These are phyloP conservation scores for Mylabris sibirica DNA, from an alignment of 2,888 invertebrate species.

Conservation along the genomic window DNA sequence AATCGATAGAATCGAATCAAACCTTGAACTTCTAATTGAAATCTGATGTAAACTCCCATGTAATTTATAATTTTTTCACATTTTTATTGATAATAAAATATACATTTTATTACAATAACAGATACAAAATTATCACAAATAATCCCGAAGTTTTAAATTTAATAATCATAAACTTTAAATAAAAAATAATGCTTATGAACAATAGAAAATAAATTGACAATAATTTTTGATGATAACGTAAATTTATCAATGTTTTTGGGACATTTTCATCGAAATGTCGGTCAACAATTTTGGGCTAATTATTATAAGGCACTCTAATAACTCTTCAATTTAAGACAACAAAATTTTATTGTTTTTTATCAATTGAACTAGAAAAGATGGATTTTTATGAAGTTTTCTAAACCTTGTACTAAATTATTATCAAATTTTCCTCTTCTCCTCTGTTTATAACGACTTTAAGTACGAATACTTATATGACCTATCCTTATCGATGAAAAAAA, in stretches of 20 bases:
- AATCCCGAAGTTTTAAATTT: background rate
- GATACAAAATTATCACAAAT: background rate
- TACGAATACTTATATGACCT: background rate
- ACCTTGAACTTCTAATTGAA: background rate
- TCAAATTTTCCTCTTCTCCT: background rate
- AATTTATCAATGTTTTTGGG: background rate
- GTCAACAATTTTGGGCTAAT: background rate
- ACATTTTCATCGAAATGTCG: background rate
- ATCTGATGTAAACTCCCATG: background rate
- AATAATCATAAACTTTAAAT: background rate
- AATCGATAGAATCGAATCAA: background rate
- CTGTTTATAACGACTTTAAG: background rate
- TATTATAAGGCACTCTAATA: background rate
- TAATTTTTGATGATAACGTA: background rate
- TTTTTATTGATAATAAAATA: background rate
- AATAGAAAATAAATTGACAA: background rate
- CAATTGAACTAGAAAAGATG: background rate
- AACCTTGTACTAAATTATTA: conserved; percentile 6
- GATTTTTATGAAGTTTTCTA: background rate
- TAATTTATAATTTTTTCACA: background rate
- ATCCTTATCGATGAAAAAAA: background rate
- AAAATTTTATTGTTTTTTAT: background rate
- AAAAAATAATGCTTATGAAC: background rate
- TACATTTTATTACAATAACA: background rate
- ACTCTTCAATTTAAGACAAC: background rate